Evolutionary conservation across 2,797 vertebrate species (phyloP), one percentile per base, ranked within the genome.

Genomic region (Danio albolineatus): DNA sequence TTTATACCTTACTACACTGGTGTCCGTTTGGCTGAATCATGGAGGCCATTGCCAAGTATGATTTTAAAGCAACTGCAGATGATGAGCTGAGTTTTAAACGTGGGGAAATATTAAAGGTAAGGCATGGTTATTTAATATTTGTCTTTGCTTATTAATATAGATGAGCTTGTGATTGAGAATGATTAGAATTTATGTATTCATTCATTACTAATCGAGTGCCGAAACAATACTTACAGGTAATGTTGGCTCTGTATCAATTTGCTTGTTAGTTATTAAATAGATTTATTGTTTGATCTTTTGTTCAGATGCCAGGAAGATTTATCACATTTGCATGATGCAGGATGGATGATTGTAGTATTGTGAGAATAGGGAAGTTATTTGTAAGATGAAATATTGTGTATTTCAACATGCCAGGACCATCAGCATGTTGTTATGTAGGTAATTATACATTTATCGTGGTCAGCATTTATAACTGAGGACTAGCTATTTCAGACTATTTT

Each of bases 21-120:
- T 59, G 60, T 57, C 73, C 16, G 2, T 74, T 19, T 48, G 54
- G 69, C 74, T 75, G 74, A 62, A 83, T 53, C 78, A 99, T 99
- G 98, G 98, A 99, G 95, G 98, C 98, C 94, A 95, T 98, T 86
- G 98, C 98, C 94, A 99, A 99, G 91, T 99, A 99, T 91, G 97
- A 99, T 93, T 99, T 99, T 91, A 99, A 96, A 93, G 98, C 98
- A 72, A 99, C 98, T 9, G 98, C 98, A n/a, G 98, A 99, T 39
- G 98, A 99, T 79, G 98, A 99, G 92, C 95, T 99, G 89, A 99
- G 98, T 93, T 99, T 99, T 93, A 99, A 98, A 88, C 95, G 98
- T 59, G 98, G 97, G 39, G 97, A 99, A 87, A 86, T 98, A 88
- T 95, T 99, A 49, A 99, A 99, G 96, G 98, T 99, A 93, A 93